Base-by-base conservation (phyloP, 2,113 vertebrate genomes). In the Oxyruncus cristatus region DNA sequence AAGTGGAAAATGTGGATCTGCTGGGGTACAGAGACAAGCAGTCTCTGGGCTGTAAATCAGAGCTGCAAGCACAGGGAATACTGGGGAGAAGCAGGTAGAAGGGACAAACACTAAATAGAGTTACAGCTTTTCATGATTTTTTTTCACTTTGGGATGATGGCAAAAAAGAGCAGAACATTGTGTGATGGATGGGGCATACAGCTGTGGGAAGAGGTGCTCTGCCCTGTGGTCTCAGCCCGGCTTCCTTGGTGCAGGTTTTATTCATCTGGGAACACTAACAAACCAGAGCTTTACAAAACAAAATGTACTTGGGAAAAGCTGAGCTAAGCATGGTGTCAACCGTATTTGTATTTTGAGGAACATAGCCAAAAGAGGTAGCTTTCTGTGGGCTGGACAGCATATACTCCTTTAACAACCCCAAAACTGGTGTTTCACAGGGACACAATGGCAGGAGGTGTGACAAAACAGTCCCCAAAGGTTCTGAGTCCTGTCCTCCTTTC, bases 1-100 rank as follows among this genome's bases (percentile, higher is more conserved):
- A 88, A 87, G 65, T 72, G 94, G 94, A 96, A 94, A 97, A 87
- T 14, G n/a, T 72, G 92, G 89, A 56, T 82, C 73, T 80, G 55
- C 70, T 65, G 79, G 44, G 47, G 39, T 33, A 28, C 11, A 6
- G 87, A 62, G 50, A 58, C 33, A 44, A 59, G 52, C 44, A 30
- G 61, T 49, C 14, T 11, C 72, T 9, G 24, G 58, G 46, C 65
- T 84, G 53, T 95, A 90, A 84, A 92, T 92, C 87, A 92, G 74
- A 61, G 26, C 10, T 30, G 53, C 0, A 1, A 71, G 83, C 3
- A 2, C 19, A 5, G 39, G 28, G 35, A 67, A 68, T 27, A 8
- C 11, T 10, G 8, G 26, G 39, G 10, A 72, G 75, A 72, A 67
- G 71, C 50, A 59, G 49, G 11, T 59, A 55, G 63, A 28, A 62